Base-by-base conservation (phyloP, 2,888 invertebrate species). In the Drosophila subquinaria region DNA sequence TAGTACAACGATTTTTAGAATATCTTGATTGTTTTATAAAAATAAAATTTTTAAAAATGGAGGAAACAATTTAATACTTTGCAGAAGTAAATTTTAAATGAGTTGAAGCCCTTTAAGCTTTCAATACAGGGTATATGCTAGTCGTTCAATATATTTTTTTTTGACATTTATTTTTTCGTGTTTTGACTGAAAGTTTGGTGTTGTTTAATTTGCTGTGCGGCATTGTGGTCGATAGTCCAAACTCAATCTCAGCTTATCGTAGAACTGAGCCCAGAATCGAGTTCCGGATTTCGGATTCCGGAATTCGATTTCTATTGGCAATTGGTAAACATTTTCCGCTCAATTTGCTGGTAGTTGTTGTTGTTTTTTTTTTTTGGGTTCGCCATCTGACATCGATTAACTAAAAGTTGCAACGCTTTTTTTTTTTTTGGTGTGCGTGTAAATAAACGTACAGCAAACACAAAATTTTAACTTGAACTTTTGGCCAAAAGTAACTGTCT, bases 311-410 rank as follows among this genome's bases (percentile, higher is more conserved):
- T 84, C 74, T 82, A 79, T 72, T 76, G 61, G 73, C 88, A 86
- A 86, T 86, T 88, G 88, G 85, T 83, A 88, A 86, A 86, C 85
- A 86, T 86, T 86, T 86, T 86, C 85, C 88, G 85, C 80, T 88
- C 85, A 86, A 86, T 86, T 88, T 86, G 84, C 69, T 69, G 68
- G 27, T 77, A 81, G 66, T 76, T 77, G 65, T 33, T 52, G 6
- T 5, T 53, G n/a, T 9, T 13, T 52, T 30, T 43, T 30, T 43
- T 42, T 64, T 17, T 42, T 64, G 61, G 64, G 68, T 69, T 59
- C 48, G 52, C 57, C 73, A 73, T 77, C 76, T 71, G 73, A 69
- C 88, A 77, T 82, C 88, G 86, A 86, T 86, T 86, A 86, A 86
- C 85, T 86, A 73, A 64, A 74, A 66, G 52, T 63, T 71, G 70